Base-by-base conservation (phyloP, 2,888 invertebrate genomes). In the Operophtera brumata region DNA sequence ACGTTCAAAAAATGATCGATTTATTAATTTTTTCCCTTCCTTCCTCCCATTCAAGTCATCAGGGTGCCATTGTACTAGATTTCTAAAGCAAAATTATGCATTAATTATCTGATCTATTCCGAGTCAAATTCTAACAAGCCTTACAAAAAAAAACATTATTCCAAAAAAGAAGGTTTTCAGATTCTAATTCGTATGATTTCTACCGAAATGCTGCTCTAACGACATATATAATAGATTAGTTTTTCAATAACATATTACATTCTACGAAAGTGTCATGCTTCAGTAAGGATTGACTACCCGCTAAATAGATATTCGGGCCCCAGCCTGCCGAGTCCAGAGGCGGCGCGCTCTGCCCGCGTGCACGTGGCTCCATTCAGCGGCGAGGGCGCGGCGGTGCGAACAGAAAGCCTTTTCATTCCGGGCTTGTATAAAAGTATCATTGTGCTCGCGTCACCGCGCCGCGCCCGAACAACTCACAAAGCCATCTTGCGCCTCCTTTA, bases 401-500 rank as follows among this genome's bases (percentile, higher is more conserved):
- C 61, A 37, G 60, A 70, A 70, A 70, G 65, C 61, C 66, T 57
- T 73, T 69, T 67, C 66, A 68, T 67, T 71, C 53, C 56, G 53
- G 55, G 50, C 62, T 47, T 39, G 51, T 47, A 64, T 61, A 65
- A 68, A 65, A 65, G 70, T 67, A 53, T 61, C 68, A 76, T 72
- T 69, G 71, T 71, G 59, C 59, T 52, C 55, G 45, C 44, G 32
- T 39, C 49, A 14, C 43, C 44, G 30, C 26, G 6, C 40, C 34
- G 34, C 46, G 49, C 52, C 34, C 47, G 47, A 54, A 53, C 59
- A 48, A 32, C 61, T 60, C 62, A 73, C 74, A 77, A 75, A 73
- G 77, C 75, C 69, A 64, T 67, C 68, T 71, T 58, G 60, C 57
- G 71, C 69, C 69, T 66, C 73, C 65, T 70, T 77, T 77, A 75